A percentile compares a stretch with the other conserved stretches of the same genome.
These are phyloP conservation scores for Montipora cactus DNA, from an alignment of 64 coral and sea anemone species.

Conservation along the genomic window DNA sequence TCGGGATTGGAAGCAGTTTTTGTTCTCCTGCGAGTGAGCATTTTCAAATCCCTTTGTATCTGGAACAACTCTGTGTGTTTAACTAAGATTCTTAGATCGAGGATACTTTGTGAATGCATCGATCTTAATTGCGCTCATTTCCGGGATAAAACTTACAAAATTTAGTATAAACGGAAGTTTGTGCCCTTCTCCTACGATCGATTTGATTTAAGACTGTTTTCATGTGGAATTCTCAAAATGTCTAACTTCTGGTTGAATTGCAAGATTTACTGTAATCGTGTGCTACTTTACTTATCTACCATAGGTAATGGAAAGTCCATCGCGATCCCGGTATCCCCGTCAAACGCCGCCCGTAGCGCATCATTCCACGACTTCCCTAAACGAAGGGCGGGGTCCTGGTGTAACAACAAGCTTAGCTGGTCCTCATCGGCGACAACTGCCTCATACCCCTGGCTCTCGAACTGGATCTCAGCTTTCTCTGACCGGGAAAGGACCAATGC, in stretches of 20 bases:
- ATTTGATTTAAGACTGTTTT: too few relatives aligned
- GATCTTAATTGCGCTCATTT: too few relatives aligned
- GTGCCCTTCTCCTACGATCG: too few relatives aligned
- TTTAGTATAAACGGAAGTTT: too few relatives aligned
- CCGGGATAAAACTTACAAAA: too few relatives aligned
- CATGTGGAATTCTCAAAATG: too few relatives aligned
- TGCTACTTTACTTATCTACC: neutral
- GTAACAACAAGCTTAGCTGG: conserved; percentile 76
- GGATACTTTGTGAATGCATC: too few relatives aligned
- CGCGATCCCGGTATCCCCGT: conserved; percentile 54
- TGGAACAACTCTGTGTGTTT: too few relatives aligned
- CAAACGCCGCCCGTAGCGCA: conserved; percentile 56
- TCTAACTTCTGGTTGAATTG: too few relatives aligned
- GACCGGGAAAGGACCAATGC: conserved; percentile 80
- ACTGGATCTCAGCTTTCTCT: conserved; percentile 92
- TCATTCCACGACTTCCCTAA: conserved; percentile 90
- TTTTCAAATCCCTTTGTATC: neutral
- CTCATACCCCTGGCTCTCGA: conserved; percentile 81
- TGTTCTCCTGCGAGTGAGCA: too few relatives aligned
- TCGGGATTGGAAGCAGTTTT: too few relatives aligned
- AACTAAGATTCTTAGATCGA: too few relatives aligned
- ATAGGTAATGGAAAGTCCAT: conserved; percentile 49
- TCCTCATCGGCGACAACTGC: conserved; percentile 75
- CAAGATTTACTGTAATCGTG: neutral
- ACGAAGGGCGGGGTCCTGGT: conserved; percentile 85